Percentiles rank a stretch among this genome's conserved stretches.
phyloP scores from a whole-genome alignment of 2,113 vertebrate genomes.

The Pardalotus punctatus region DNA sequence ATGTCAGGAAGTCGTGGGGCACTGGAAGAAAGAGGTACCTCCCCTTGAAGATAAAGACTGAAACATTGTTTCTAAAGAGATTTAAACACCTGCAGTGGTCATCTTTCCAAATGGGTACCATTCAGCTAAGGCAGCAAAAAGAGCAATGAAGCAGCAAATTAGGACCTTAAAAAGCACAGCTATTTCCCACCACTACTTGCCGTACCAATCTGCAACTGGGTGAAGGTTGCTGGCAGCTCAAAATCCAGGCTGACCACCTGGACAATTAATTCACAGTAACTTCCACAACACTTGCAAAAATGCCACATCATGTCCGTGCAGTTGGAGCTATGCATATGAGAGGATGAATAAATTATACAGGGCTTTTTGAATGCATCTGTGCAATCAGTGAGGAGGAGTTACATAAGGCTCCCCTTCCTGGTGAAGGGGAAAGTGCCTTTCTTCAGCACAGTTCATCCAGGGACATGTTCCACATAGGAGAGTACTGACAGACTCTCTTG shows the following conservation, averaged over 20 bases:
- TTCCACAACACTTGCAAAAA: background rate
- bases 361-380: conserved; percentile 20
- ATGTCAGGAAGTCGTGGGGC: background rate
- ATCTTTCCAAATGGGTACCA: background rate
- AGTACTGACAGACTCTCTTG: background rate
- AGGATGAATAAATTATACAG: conserved; percentile 33
- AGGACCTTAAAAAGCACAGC: background rate
- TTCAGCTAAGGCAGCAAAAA: background rate
- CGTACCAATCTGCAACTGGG: background rate
- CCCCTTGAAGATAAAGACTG: background rate
- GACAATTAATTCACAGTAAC: background rate
- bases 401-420: conserved; percentile 1
- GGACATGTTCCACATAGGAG: background rate
- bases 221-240: background rate
- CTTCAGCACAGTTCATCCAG: background rate
- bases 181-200: background rate
- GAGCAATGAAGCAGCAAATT: background rate
- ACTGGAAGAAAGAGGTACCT: background rate
- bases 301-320: background rate
- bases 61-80: background rate
- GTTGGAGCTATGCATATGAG: background rate
- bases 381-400: conserved; percentile 26
- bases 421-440: background rate
- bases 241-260: background rate
- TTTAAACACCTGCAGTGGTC: background rate